phyloP scores from a whole-genome alignment of 2,797 vertebrate species.

The Poeciliopsis presidionis region DNA sequence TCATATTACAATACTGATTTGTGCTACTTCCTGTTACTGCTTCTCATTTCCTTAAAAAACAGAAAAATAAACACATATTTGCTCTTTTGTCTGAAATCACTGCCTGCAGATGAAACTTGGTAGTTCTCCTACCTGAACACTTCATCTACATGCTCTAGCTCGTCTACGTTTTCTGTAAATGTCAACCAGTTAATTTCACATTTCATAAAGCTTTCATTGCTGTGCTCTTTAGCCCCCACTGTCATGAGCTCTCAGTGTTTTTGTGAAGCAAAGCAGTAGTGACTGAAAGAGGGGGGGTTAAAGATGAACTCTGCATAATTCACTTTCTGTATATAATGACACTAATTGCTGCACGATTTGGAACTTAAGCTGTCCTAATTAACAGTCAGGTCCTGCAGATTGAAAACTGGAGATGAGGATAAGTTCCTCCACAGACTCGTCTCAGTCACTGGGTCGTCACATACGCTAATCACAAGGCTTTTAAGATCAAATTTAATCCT shows the following conservation, averaged over 20 bases:
- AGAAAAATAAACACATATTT: not conserved
- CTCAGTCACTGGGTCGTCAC: not conserved
- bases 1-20: not conserved
- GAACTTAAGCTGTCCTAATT: slow-evolving; percentile 43
- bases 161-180: not conserved
- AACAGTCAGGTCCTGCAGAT: slow-evolving; percentile 32
- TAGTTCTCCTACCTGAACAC: not conserved
- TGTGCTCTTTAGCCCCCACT: slow-evolving; percentile 8
- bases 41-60: not conserved
- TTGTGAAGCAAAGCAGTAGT: not conserved
- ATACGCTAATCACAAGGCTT: not conserved
- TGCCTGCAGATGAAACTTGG: not conserved
- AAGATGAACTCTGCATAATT: slow-evolving; percentile 24
- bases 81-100: not conserved
- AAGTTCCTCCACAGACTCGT: not conserved
- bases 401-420: slow-evolving; percentile 13
- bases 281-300: slow-evolving; percentile 9
- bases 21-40: not conserved
- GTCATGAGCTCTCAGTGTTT: not conserved
- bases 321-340: slow-evolving; percentile 38
- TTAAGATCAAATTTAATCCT: not conserved
- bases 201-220: not conserved
- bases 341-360: slow-evolving; percentile 42
- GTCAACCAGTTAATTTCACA: not conserved
- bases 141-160: not conserved